Evolutionary conservation across 1,140 invertebrate species (phyloP).

Genomic region (Macrosteles quadrilineatus): DNA sequence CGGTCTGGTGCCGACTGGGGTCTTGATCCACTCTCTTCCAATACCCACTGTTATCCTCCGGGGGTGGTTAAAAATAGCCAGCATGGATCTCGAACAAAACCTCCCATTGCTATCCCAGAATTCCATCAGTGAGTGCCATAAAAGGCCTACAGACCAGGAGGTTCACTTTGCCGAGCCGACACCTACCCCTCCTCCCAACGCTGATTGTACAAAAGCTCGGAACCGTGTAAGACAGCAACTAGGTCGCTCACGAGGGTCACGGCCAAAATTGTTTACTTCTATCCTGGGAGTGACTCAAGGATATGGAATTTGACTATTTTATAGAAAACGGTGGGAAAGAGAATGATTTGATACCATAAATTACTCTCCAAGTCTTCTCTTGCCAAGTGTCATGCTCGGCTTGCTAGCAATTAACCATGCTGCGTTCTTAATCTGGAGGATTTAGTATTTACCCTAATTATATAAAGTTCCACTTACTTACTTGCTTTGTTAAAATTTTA

Average conservation of each 20-base stretch:
- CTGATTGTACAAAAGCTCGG: too few species aligned
- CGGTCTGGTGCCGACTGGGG: conserved; percentile 8
- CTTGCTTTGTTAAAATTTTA: too few species aligned
- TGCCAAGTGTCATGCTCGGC: not conserved
- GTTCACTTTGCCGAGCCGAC: conserved; percentile 5
- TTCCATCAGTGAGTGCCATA: conserved; percentile 6
- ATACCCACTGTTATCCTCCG: conserved; percentile 23
- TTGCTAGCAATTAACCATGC: not conserved
- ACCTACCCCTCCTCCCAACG: too few species aligned
- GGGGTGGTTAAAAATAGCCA: conserved; percentile 8
- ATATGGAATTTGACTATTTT: too few species aligned
- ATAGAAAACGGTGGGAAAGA: not conserved
- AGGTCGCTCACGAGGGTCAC: not conserved
- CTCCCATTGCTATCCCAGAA: conserved; percentile 8
- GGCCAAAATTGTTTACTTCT: not conserved
- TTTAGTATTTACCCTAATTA: too few species aligned
- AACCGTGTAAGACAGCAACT: too few species aligned
- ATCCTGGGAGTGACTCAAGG: too few species aligned
- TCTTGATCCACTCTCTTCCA: conserved; percentile 16
- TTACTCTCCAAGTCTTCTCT: not conserved
- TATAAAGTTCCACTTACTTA: too few species aligned
- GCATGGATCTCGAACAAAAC: conserved; percentile 9
- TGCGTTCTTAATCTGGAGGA: too few species aligned
- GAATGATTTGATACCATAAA: conserved; percentile 13
- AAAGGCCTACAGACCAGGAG: conserved; percentile 7